Percentiles rank a stretch among this genome's conserved stretches.
These are phyloP conservation scores for Ceratosolen fusciceps DNA, from an alignment of 1,140 invertebrate genomes.

Conservation along the genomic window DNA sequence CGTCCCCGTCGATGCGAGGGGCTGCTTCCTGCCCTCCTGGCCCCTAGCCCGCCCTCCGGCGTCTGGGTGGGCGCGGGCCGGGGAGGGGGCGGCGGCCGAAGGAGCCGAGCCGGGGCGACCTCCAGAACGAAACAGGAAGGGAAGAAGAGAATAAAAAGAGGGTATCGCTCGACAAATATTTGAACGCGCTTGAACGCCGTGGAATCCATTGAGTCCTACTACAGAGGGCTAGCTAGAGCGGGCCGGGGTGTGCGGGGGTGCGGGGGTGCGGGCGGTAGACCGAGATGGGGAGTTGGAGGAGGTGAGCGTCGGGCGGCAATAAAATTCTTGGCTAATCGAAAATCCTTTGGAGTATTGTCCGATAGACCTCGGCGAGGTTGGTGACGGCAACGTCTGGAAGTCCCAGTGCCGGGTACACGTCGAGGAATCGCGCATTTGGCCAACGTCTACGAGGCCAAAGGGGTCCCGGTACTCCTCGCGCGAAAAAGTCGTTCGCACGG, in stretches of 20 bases:
- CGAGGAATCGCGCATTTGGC: neutral
- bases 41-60: too few species aligned
- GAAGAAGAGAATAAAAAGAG: neutral
- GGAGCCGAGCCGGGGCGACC: neutral
- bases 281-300: neutral
- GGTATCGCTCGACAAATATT: neutral
- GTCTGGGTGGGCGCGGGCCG: too few species aligned
- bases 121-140: neutral
- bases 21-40: too few species aligned
- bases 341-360: neutral
- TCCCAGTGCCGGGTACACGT: neutral
- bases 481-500: too few species aligned
- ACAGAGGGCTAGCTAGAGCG: too few species aligned
- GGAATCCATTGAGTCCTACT: neutral
- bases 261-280: too few species aligned
- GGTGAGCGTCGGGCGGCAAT: neutral
- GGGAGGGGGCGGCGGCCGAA: too few species aligned
- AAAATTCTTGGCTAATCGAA: slow-evolving; percentile 1
- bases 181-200: too few species aligned
- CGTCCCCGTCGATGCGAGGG: too few species aligned
- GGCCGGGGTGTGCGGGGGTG: too few species aligned
- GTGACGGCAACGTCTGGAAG: neutral
- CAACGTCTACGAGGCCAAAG: neutral
- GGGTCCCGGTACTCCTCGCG: too few species aligned
- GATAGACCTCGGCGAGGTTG: neutral